A percentile compares a stretch with the other conserved stretches of the same genome.
Conservation (phyloP, 2,113 vertebrate genomes). For the Xenopus laevis region DNA sequence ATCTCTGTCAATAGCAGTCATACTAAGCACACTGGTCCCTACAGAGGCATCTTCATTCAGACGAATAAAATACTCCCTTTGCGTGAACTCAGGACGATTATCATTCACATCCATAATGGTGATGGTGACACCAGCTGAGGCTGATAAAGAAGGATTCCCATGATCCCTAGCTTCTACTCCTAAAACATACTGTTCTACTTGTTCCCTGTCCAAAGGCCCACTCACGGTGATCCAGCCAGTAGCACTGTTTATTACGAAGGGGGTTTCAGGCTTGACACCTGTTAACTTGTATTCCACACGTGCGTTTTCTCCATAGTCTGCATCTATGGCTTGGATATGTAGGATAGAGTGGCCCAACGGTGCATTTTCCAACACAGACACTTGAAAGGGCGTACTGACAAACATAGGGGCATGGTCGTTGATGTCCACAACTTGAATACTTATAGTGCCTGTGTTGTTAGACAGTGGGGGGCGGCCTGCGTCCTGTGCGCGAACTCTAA, state of each 20-base stretch:
- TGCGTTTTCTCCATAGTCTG: conserved; percentile 87
- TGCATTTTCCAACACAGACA: conserved; percentile 88
- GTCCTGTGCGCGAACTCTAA: conserved; percentile 91
- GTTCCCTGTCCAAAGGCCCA: conserved; percentile 89
- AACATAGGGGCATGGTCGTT: conserved; percentile 96
- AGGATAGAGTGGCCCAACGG: conserved; percentile 93
- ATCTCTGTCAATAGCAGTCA: conserved; percentile 90
- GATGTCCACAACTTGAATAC: conserved; percentile 92
- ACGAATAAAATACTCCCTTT: conserved; percentile 88
- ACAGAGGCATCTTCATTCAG: conserved; percentile 90
- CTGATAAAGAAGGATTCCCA: conserved; percentile 82
- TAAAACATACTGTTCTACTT: conserved; percentile 90
- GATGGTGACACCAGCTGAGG: conserved; percentile 91
- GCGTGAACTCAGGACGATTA: conserved; percentile 91
- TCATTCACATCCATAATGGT: conserved; percentile 97
- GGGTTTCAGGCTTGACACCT: conserved; percentile 76
- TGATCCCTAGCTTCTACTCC: conserved; percentile 93
- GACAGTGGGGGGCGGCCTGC: conserved; percentile 90
- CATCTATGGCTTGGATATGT: conserved; percentile 95
- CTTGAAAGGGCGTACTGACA: conserved; percentile 95
- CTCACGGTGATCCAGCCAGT: conserved; percentile 95
- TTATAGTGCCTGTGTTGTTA: conserved; percentile 93
- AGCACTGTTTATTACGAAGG: conserved; percentile 91
- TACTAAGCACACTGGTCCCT: conserved; percentile 87
- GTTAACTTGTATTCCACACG: conserved; percentile 89